Base-by-base conservation (phyloP, 2,113 vertebrate genomes). In the Pampusana beccarii region DNA sequence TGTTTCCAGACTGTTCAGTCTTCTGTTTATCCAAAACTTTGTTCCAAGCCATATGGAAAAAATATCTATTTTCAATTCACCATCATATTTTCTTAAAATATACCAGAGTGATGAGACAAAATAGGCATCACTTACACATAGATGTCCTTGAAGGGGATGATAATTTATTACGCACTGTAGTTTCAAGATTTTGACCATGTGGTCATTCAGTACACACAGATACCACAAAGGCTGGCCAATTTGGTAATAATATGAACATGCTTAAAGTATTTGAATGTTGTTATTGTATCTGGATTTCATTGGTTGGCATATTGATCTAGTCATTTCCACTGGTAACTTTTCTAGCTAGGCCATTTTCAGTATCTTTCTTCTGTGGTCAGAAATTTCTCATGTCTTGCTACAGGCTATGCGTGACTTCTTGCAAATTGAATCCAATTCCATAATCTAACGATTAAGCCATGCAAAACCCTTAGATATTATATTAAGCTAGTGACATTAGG, bases 11-110 rank as follows among this genome's bases (percentile, higher is more conserved):
- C 60, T 29, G 90, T 73, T 96, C 73, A 44, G 54, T 84, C 92
- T 94, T 92, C 74, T 97, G 60, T 94, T 95, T 94, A 96, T 93
- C 88, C 90, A 94, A 94, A 95, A 92, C 56, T 90, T 91, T 79
- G 66, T 93, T 88, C 78, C 88, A 92, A 40, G 36, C 90, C 94
- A 96, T 97, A 96, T 93, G 93, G 93, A 92, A 95, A 96, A 96
- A 87, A 89, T 80, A 95, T 94, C 80, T 92, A 95, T 91, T 96
- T 96, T 96, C 93, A 93, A 92, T 93, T 94, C 92, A 80, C 88
- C 82, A 85, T 91, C 86, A n/a, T 86, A 91, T 92, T 96, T 94
- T 91, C 80, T 96, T 94, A 92, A 93, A 96, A 91, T 95, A 95
- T 44, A 91, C 44, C 25, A 19, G 54, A 60, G 65, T 11, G 7